These are phyloP conservation scores for Chloroclystis v-ata DNA, from an alignment of 2,888 invertebrate genomes.

Conservation along the genomic window DNA sequence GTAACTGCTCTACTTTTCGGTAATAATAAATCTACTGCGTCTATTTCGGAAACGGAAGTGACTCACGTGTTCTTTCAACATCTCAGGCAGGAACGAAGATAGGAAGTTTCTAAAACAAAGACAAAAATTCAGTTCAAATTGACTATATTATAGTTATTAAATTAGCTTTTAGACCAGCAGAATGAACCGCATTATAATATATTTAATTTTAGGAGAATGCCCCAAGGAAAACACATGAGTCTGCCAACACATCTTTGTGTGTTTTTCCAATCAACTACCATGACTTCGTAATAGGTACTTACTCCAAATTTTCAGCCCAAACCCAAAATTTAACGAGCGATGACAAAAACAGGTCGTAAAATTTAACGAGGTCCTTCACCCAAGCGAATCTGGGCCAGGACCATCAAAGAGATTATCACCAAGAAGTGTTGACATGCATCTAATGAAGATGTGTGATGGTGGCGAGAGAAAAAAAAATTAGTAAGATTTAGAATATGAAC, in stretches of 20 bases:
- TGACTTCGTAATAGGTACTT: too few species aligned
- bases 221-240: too few species aligned
- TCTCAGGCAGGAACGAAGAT: background rate
- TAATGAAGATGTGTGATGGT: slow-evolving; percentile 4
- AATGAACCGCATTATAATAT: too few species aligned
- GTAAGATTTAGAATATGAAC: too few species aligned
- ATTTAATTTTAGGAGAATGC: too few species aligned
- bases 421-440: slow-evolving; percentile 10
- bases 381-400: slow-evolving; percentile 15
- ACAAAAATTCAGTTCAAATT: background rate
- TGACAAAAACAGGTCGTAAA: slow-evolving; percentile 25
- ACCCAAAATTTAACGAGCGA: slow-evolving; percentile 21
- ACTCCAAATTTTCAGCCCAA: slow-evolving; percentile 7
- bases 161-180: background rate
- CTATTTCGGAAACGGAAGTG: slow-evolving; percentile 14
- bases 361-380: slow-evolving; percentile 26
- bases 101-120: slow-evolving; percentile 3
- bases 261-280: too few species aligned
- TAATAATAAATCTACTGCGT: slow-evolving; percentile 6
- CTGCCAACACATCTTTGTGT: too few species aligned
- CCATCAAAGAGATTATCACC: slow-evolving; percentile 17
- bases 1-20: slow-evolving; percentile 6
- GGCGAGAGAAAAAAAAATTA: too few species aligned
- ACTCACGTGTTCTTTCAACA: slow-evolving; percentile 10
- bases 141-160: background rate